Percentiles rank a stretch among this genome's conserved stretches.
phyloP scores from a whole-genome alignment of 2,888 invertebrate genomes.

The Argynnis bischoffii region DNA sequence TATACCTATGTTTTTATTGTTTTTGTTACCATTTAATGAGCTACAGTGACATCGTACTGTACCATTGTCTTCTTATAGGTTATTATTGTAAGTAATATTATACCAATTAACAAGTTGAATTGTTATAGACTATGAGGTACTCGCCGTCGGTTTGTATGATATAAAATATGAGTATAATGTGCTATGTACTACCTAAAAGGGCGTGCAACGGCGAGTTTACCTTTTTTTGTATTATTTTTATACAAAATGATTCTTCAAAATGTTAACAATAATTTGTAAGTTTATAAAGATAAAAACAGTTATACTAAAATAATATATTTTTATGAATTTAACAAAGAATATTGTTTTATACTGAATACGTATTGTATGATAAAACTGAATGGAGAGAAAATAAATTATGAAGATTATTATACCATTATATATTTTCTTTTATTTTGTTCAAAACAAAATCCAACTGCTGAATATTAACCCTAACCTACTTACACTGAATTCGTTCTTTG shows the following conservation, averaged over 20 bases:
- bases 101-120: constrained; percentile 81
- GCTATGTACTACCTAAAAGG: constrained; percentile 37
- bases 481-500: no score
- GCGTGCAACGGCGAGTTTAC: constrained; percentile 47
- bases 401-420: constrained; percentile 80
- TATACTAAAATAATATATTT: constrained; percentile 82
- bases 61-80: constrained; percentile 78
- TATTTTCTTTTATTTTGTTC: constrained; percentile 59
- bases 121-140: constrained; percentile 68
- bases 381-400: constrained; percentile 78
- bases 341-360: constrained; percentile 81
- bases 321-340: constrained; percentile 82
- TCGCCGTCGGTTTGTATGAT: constrained; percentile 47
- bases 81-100: constrained; percentile 75
- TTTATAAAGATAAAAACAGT: constrained; percentile 78
- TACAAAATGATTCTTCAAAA: constrained; percentile 76
- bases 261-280: constrained; percentile 82
- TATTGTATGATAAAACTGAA: constrained; percentile 76
- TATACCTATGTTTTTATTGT: constrained; percentile 76
- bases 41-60: constrained; percentile 74
- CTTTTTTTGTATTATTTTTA: constrained; percentile 78
- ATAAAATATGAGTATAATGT: constrained; percentile 22
- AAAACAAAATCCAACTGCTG: not conserved
- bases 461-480: no score
- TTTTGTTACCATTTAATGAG: constrained; percentile 80